phyloP scores from a whole-genome alignment of 2,113 vertebrate genomes.

The Cygnus atratus region DNA sequence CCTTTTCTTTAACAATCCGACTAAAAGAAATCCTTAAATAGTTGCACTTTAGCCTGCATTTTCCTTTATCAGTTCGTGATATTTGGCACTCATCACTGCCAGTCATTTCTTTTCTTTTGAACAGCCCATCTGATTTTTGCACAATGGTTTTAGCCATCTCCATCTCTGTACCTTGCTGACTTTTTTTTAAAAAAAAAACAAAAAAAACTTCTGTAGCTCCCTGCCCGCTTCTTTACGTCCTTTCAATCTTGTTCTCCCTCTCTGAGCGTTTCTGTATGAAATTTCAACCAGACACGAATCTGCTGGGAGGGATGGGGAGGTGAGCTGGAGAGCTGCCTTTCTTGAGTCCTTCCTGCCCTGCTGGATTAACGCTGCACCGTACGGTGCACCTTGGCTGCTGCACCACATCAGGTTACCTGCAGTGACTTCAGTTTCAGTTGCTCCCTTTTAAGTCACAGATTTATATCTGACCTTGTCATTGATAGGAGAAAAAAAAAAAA shows the following conservation, averaged over 20 bases:
- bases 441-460: not conserved
- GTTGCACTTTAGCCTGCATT: not conserved
- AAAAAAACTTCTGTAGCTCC: not conserved
- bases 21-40: slow-evolving; percentile 20
- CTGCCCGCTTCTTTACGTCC: not conserved
- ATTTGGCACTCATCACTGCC: not conserved
- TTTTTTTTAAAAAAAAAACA: not conserved
- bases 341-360: not conserved
- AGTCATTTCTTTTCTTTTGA: not conserved
- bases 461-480: not conserved
- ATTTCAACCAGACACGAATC: rapidly evolving
- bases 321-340: not conserved
- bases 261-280: not conserved
- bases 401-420: not conserved
- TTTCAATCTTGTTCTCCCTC: not conserved
- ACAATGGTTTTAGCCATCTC: not conserved
- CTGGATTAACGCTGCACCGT: not conserved
- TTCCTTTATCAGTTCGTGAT: not conserved
- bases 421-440: not conserved
- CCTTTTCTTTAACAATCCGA: not conserved
- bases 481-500: not conserved
- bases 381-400: not conserved
- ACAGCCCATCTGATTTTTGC: not conserved
- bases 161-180: not conserved
- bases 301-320: rapidly evolving